Conservation (phyloP, 2,888 invertebrate species). For the Eretmocerus hayati region DNA sequence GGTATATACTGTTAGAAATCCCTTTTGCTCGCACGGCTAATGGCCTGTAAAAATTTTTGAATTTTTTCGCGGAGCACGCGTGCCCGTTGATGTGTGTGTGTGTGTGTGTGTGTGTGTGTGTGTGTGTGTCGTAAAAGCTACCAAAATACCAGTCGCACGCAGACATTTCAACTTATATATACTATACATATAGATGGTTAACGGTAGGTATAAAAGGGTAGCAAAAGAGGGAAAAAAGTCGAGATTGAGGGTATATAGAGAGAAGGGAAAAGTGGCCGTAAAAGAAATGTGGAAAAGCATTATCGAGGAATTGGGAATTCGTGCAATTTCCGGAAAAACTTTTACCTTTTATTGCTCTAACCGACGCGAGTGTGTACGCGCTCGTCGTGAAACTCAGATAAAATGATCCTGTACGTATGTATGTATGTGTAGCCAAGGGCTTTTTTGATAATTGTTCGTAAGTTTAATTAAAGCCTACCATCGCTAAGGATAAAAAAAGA, state of each 20-base stretch:
- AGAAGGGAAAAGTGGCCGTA: slow-evolving; percentile 13
- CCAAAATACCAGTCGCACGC: slow-evolving; percentile 19
- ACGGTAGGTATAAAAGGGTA: no score
- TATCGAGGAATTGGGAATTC: slow-evolving; percentile 18
- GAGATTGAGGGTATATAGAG: no score
- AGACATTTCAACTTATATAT: slow-evolving; percentile 19
- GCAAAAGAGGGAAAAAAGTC: no score
- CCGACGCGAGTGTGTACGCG: not conserved
- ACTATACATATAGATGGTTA: no score
- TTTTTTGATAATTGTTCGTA: slow-evolving; percentile 7
- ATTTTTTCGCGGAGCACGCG: slow-evolving; percentile 12
- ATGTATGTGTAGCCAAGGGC: not conserved
- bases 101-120: no score
- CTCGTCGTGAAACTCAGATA: not conserved
- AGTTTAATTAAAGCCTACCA: slow-evolving; percentile 11
- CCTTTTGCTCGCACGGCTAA: slow-evolving; percentile 8
- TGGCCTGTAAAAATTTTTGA: slow-evolving; percentile 21
- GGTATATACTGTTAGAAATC: not conserved
- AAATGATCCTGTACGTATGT: no score
- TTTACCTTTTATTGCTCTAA: slow-evolving; percentile 1
- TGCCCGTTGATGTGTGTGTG: no score
- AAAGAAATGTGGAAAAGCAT: slow-evolving; percentile 18
- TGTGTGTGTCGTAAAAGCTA: slow-evolving; percentile 23
- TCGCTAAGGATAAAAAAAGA: no score
- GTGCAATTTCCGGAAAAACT: slow-evolving; percentile 12